A percentile compares a stretch with the other conserved stretches of the same genome.
These are phyloP conservation scores for Tethya wilhelma DNA, from an alignment of 37 sponge, comb jelly and placozoan genomes.

Conservation along the genomic window DNA sequence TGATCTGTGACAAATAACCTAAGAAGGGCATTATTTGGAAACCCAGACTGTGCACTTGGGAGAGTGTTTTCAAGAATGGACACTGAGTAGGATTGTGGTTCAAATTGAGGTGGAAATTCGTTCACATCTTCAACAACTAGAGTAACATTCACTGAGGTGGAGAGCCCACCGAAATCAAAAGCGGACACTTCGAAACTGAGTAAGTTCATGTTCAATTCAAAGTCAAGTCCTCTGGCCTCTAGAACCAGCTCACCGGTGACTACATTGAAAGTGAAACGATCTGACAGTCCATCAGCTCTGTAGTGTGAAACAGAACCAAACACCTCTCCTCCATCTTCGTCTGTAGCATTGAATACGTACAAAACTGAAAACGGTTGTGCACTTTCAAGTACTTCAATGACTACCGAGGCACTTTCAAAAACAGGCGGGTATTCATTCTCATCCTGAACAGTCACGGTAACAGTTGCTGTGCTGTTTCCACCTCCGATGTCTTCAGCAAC, in stretches of 20 bases:
- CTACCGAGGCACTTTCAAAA: background rate
- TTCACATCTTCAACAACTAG: constrained; percentile 44
- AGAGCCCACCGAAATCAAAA: constrained; percentile 49
- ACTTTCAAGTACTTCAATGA: constrained; percentile 19
- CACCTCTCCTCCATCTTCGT: constrained; percentile 36
- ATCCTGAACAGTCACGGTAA: constrained; percentile 17
- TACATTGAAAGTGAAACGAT: constrained; percentile 16
- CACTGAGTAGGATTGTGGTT: constrained; percentile 1
- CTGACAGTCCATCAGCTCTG: background rate
- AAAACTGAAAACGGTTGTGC: background rate
- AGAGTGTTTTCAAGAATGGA: constrained; percentile 35
- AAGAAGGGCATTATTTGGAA: constrained; percentile 19
- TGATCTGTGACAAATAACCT: constrained; percentile 37
- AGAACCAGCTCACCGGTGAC: constrained; percentile 25
- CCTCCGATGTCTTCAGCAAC: constrained; percentile 33
- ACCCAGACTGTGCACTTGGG: constrained; percentile 9
- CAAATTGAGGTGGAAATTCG: constrained; percentile 63
- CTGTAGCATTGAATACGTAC: constrained; percentile 31
- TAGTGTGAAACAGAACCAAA: constrained; percentile 21
- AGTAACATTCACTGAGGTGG: constrained; percentile 1
- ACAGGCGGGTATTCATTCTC: constrained; percentile 45
- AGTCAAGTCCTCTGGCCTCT: constrained; percentile 16
- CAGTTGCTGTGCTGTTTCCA: constrained; percentile 2
- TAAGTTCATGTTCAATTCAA: constrained; percentile 18
- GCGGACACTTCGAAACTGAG: constrained; percentile 36